These are phyloP conservation scores for Schizotus pectinicornis DNA, from an alignment of 2,888 invertebrate genomes.

Conservation along the genomic window DNA sequence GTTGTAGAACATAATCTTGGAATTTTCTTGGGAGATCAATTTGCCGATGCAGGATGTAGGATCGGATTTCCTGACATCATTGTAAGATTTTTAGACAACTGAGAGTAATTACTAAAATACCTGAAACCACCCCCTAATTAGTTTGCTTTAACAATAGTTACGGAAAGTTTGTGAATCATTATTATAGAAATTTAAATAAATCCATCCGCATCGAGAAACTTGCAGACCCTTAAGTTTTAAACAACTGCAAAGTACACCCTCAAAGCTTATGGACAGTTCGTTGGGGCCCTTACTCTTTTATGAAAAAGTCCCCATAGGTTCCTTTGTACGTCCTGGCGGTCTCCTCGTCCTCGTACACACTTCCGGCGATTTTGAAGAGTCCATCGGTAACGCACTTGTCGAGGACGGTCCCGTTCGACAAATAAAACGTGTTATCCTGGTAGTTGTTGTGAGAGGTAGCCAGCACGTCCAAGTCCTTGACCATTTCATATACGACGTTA, in stretches of 20 bases:
- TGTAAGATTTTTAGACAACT: no score
- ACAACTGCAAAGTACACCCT: no score
- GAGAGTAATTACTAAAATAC: no score
- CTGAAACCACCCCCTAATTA: no score
- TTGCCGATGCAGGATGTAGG: no score
- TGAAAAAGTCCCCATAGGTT: constrained; percentile 51
- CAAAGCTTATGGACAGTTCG: no score
- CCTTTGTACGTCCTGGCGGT: constrained; percentile 35
- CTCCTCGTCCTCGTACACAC: constrained; percentile 43
- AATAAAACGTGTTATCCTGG: constrained; percentile 45
- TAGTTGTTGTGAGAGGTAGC: constrained; percentile 56
- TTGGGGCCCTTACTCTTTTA: constrained; percentile 41
- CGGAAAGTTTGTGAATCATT: background rate
- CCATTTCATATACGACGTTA: constrained; percentile 53
- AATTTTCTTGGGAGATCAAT: no score
- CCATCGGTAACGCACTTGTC: constrained; percentile 46
- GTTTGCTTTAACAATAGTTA: no score
- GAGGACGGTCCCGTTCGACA: constrained; percentile 44
- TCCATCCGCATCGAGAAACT: background rate
- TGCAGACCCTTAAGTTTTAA: background rate
- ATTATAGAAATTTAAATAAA: background rate
- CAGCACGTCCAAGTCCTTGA: constrained; percentile 48
- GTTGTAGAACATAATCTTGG: background rate
- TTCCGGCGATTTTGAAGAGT: constrained; percentile 40
- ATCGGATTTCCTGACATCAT: no score